Evolutionary conservation across 37 sponge, comb jelly and placozoan species (phyloP).

Genomic region (Amphimedon queenslandica): DNA sequence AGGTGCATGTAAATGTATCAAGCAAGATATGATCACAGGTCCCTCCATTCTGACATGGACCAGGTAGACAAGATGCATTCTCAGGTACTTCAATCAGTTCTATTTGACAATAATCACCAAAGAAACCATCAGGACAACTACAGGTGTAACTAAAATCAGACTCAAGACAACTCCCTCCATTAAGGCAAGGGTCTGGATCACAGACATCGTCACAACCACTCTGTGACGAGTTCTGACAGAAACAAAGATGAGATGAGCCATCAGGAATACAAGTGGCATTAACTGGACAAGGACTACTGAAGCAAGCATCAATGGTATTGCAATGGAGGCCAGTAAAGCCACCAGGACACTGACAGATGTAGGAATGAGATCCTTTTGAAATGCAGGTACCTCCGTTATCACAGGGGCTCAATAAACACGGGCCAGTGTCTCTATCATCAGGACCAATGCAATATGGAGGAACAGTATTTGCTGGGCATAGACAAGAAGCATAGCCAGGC

Average conservation of each 20-base stretch:
- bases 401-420: constrained; percentile 2
- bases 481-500: background rate
- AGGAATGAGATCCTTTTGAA: background rate
- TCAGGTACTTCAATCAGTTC: background rate
- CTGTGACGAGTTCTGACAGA: background rate
- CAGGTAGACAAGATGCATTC: too few relatives aligned
- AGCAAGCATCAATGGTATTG: background rate
- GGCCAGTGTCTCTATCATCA: background rate
- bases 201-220: background rate
- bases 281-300: background rate
- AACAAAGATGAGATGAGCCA: background rate
- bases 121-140: background rate
- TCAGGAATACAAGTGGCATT: background rate
- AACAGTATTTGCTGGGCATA: background rate
- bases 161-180: constrained; percentile 4
- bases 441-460: background rate
- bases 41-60: constrained; percentile 27
- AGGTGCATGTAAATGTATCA: constrained; percentile 1
- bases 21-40: constrained; percentile 1
- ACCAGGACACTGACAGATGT: background rate
- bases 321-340: background rate
- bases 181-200: background rate
- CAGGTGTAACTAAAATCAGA: constrained; percentile 3
- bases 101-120: background rate
- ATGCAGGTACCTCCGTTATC: constrained; percentile 37